phyloP scores from a whole-genome alignment of 1,140 invertebrate genomes.

The Lasaia peninsularis region DNA sequence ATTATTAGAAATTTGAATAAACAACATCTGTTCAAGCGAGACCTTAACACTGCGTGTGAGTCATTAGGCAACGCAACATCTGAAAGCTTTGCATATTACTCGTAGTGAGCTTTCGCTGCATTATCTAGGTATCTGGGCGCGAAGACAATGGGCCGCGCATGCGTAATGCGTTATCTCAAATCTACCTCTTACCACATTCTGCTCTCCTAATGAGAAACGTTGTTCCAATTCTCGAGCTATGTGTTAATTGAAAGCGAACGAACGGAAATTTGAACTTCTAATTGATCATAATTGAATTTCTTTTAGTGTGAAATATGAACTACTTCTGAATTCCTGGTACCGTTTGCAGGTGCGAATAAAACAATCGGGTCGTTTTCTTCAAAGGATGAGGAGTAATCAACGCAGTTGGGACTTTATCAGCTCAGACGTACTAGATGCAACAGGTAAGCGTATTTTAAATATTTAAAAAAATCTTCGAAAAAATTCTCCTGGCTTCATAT shows the following conservation, averaged over 20 bases:
- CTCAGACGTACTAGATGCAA: constrained; percentile 52
- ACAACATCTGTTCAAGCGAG: constrained; percentile 6
- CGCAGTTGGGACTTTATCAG: constrained; percentile 53
- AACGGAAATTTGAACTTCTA: constrained; percentile 49
- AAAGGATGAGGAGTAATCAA: constrained; percentile 73
- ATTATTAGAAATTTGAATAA: too few species aligned
- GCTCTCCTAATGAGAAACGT: constrained; percentile 66
- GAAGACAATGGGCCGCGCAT: constrained; percentile 69
- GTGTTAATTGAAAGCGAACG: constrained; percentile 64
- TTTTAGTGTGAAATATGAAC: constrained; percentile 24
- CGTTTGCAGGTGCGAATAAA: constrained; percentile 29
- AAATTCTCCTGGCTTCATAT: too few species aligned
- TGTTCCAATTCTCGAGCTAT: constrained; percentile 59
- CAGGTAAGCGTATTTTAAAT: constrained; percentile 43
- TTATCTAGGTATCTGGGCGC: constrained; percentile 67
- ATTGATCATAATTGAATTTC: constrained; percentile 53
- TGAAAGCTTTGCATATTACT: constrained; percentile 45
- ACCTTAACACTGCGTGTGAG: constrained; percentile 25
- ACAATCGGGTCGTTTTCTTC: constrained; percentile 38
- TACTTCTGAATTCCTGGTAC: constrained; percentile 20
- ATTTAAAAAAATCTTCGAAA: too few species aligned
- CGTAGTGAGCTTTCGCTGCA: constrained; percentile 45
- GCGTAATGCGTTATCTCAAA: constrained; percentile 72
- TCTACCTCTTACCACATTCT: constrained; percentile 65
- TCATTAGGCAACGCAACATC: constrained; percentile 42